A percentile compares a stretch with the other conserved stretches of the same genome.
phyloP scores from a whole-genome alignment of 1,140 invertebrate species.

The Hypothenemus hampei region DNA sequence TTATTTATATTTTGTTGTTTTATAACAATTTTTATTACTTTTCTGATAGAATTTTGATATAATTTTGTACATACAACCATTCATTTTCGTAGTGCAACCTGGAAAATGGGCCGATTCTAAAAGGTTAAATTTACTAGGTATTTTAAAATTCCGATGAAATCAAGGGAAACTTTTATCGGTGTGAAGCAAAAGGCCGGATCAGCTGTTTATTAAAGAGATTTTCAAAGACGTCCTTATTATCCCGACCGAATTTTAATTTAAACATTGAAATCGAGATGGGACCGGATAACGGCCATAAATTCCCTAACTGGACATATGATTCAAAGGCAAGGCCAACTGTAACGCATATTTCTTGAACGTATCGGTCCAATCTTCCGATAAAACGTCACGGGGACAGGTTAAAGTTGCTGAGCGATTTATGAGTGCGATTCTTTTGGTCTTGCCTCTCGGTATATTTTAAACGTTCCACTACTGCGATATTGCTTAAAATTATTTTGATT shows the following conservation, averaged over 20 bases:
- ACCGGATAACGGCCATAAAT: constrained; percentile 24
- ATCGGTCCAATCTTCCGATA: constrained; percentile 24
- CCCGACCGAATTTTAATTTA: constrained; percentile 24
- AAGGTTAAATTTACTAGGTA: too few relatives aligned
- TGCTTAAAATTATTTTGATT: too few relatives aligned
- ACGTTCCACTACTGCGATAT: too few relatives aligned
- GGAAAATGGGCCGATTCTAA: too few relatives aligned
- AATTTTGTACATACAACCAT: too few relatives aligned
- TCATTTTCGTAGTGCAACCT: too few relatives aligned
- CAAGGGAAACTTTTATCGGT: constrained; percentile 11
- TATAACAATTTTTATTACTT: too few relatives aligned
- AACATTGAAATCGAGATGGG: constrained; percentile 24
- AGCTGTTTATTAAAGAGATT: constrained; percentile 23
- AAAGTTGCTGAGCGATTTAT: constrained; percentile 24
- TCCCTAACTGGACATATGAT: constrained; percentile 26
- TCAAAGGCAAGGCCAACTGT: constrained; percentile 26
- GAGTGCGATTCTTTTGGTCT: constrained; percentile 18
- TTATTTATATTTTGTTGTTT: too few relatives aligned
- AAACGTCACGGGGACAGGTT: constrained; percentile 24
- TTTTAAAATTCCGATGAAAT: too few relatives aligned
- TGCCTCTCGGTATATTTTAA: too few relatives aligned
- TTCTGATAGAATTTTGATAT: too few relatives aligned
- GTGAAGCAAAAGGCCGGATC: constrained; percentile 12
- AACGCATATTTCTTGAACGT: constrained; percentile 24
- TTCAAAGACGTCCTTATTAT: constrained; percentile 20